A percentile compares a stretch with the other conserved stretches of the same genome.
These are phyloP conservation scores for Plestiodon gilberti DNA, from an alignment of 2,113 vertebrate genomes.

Conservation along the genomic window DNA sequence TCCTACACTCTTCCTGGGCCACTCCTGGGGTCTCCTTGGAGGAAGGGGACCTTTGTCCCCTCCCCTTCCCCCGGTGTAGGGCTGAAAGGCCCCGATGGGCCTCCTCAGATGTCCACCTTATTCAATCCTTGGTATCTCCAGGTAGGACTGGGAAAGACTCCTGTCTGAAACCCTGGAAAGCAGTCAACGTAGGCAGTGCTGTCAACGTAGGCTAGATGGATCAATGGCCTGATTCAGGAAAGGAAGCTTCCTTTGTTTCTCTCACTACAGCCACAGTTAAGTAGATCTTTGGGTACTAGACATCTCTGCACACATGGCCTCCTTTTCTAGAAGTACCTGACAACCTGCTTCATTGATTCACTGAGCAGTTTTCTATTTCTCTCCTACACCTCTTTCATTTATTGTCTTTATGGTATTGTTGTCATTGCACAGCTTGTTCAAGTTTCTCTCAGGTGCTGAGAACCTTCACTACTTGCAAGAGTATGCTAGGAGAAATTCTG, in stretches of 20 bases:
- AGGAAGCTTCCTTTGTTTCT: no score
- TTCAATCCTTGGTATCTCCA: no score
- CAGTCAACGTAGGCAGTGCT: background rate
- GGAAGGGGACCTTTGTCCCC: no score
- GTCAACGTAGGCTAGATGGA: no score
- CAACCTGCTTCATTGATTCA: background rate
- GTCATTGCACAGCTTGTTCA: conserved; percentile 81
- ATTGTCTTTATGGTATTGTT: conserved; percentile 4
- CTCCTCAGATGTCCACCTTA: no score
- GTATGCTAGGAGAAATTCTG: conserved; percentile 92
- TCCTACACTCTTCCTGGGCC: no score
- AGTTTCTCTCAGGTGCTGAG: conserved; percentile 86
- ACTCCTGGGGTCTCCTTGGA: no score
- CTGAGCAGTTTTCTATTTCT: background rate
- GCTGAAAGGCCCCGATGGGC: no score
- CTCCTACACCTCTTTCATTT: background rate
- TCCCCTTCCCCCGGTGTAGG: no score
- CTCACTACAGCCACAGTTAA: background rate
- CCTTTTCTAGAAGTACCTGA: background rate
- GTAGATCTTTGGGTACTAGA: background rate
- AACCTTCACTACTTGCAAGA: conserved; percentile 85
- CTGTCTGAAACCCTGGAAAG: no score
- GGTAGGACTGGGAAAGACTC: background rate
- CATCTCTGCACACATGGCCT: background rate
- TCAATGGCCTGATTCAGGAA: no score